Evolutionary conservation across 2,888 invertebrate species (phyloP).

Genomic region (Chalcis sispes): DNA sequence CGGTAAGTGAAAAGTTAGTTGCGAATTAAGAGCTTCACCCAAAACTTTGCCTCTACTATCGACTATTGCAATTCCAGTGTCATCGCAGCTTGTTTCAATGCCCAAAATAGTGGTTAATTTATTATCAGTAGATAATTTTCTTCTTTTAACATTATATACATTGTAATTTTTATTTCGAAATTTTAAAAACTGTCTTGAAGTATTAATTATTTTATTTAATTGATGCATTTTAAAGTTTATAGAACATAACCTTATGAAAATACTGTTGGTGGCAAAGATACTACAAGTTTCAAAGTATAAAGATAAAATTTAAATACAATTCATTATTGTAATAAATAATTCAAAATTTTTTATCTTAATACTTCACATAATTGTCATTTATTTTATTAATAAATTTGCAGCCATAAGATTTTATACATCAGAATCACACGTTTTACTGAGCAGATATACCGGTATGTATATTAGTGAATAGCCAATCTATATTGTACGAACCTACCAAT

Average conservation of each 20-base stretch:
- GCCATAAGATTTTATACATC: too few relatives aligned
- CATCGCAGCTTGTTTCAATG: constrained; percentile 98
- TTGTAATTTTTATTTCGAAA: neutral
- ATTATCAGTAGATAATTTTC: constrained; percentile 16
- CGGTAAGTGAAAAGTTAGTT: constrained; percentile 86
- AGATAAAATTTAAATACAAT: neutral
- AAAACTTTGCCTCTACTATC: constrained; percentile 83
- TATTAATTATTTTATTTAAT: constrained; percentile 5
- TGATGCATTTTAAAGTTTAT: constrained; percentile 30
- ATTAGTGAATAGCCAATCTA: too few relatives aligned
- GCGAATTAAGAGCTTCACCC: constrained; percentile 89
- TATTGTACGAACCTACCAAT: too few relatives aligned
- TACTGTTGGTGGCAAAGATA: neutral
- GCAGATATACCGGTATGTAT: too few relatives aligned
- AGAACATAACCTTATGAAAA: constrained; percentile 11
- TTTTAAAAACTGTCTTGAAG: neutral
- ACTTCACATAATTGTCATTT: too few relatives aligned
- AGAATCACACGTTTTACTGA: too few relatives aligned
- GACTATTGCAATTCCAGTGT: constrained; percentile 95
- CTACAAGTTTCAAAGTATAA: neutral
- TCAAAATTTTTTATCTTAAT: neutral
- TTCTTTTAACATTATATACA: neutral
- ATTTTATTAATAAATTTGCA: too few relatives aligned
- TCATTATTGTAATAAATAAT: too few relatives aligned
- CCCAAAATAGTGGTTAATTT: constrained; percentile 82